phyloP scores from a whole-genome alignment of 2,888 invertebrate species.

The Tiliacea aurago region DNA sequence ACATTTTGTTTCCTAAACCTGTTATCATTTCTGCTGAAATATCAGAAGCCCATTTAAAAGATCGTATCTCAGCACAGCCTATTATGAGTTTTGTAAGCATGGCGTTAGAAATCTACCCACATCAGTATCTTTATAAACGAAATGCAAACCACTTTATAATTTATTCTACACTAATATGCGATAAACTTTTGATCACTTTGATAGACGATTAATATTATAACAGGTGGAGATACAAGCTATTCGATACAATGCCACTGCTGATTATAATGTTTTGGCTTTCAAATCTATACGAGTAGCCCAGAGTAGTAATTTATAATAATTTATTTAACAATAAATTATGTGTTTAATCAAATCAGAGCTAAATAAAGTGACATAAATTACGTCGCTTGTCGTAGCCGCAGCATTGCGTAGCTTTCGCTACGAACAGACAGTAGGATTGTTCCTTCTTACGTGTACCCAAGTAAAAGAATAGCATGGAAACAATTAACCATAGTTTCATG shows the following conservation, averaged over 20 bases:
- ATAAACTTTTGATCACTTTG: conserved; percentile 52
- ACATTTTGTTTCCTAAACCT: conserved; percentile 26
- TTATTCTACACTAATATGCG: conserved; percentile 53
- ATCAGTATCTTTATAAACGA: conserved; percentile 37
- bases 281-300: conserved; percentile 11
- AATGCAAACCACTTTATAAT: conserved; percentile 57
- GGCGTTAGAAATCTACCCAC: conserved; percentile 38
- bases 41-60: conserved; percentile 43
- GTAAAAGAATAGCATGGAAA: neutral
- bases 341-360: conserved; percentile 8
- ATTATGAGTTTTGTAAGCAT: conserved; percentile 49
- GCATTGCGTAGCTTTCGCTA: neutral
- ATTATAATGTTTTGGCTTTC: conserved; percentile 32
- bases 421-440: neutral
- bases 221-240: conserved; percentile 31
- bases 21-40: conserved; percentile 38
- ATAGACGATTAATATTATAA: conserved; percentile 48
- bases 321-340: conserved; percentile 20
- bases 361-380: neutral
- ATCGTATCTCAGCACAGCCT: conserved; percentile 40
- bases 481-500: neutral
- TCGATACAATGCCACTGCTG: conserved; percentile 38
- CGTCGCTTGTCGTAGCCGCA: neutral
- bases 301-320: conserved; percentile 22
- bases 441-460: neutral